Percentiles rank a stretch among this genome's conserved stretches.
These are phyloP conservation scores for Stegodyphus dumicola DNA, from an alignment of 1,140 invertebrate species.

Conservation along the genomic window DNA sequence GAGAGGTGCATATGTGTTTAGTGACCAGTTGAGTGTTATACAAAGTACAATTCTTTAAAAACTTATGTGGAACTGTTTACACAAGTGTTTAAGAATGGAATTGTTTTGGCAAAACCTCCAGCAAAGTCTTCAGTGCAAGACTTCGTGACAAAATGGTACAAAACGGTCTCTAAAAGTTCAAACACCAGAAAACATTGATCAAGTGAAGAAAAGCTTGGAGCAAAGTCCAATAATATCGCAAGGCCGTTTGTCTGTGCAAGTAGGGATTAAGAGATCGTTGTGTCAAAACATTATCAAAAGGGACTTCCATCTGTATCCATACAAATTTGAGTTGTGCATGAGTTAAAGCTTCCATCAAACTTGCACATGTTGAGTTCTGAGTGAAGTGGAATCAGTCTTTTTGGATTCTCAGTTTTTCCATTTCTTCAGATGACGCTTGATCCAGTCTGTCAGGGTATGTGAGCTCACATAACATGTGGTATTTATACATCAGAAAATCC, in stretches of 20 bases:
- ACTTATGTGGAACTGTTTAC: no score
- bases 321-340: neutral
- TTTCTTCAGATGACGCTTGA: slow-evolving; percentile 1
- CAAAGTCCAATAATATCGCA: neutral
- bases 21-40: no score
- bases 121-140: neutral
- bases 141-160: neutral
- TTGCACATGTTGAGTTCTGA: neutral
- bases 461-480: no score
- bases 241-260: neutral
- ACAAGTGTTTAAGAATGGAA: no score
- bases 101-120: neutral
- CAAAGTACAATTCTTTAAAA: no score
- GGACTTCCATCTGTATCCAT: neutral
- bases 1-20: no score
- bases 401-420: slow-evolving; percentile 13
- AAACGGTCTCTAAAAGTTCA: neutral
- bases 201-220: neutral
- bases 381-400: neutral
- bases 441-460: neutral
- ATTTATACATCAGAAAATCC: neutral
- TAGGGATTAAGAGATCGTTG: neutral
- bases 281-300: neutral
- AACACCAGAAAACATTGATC: neutral
- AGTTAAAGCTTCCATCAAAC: neutral